These are phyloP conservation scores for Coracias cyanogaster DNA, from an alignment of 2,797 vertebrate species.

Conservation along the genomic window DNA sequence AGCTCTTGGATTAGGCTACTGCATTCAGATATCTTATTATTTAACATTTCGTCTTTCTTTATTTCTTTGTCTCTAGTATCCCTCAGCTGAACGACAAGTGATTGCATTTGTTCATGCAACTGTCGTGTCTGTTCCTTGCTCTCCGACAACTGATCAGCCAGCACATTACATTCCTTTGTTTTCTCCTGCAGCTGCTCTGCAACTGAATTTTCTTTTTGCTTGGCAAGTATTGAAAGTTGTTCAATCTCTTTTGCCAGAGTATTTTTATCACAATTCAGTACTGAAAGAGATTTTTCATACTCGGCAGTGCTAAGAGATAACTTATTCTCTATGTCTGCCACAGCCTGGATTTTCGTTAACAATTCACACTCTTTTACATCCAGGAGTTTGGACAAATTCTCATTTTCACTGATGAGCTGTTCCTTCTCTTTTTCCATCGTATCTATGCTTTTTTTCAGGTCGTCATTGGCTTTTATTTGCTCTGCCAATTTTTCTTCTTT, in stretches of 20 bases:
- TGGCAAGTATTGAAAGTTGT: conserved; percentile 73
- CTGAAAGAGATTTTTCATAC: conserved; percentile 65
- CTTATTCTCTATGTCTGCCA: conserved; percentile 72
- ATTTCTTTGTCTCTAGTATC: conserved; percentile 54
- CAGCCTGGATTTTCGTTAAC: conserved; percentile 70
- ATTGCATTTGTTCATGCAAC: conserved; percentile 74
- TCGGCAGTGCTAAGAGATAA: conserved; percentile 75
- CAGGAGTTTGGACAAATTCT: conserved; percentile 78
- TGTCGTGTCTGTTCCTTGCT: conserved; percentile 72
- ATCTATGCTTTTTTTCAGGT: conserved; percentile 70
- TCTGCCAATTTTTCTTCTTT: conserved; percentile 76
- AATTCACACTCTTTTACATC: conserved; percentile 62
- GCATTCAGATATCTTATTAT: conserved; percentile 69
- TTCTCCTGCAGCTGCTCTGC: conserved; percentile 80
- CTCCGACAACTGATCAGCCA: conserved; percentile 77
- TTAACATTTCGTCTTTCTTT: conserved; percentile 77
- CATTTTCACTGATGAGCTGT: conserved; percentile 76
- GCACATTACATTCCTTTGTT: conserved; percentile 77
- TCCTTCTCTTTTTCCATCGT: conserved; percentile 70
- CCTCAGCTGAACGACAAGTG: conserved; percentile 72
- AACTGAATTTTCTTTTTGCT: conserved; percentile 75
- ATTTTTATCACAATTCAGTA: conserved; percentile 80
- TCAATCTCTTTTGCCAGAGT: conserved; percentile 68
- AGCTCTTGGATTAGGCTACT: conserved; percentile 75
- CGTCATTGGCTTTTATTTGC: conserved; percentile 67